Conservation (phyloP, 2,888 invertebrate species). For the Electrophaes corylata region DNA sequence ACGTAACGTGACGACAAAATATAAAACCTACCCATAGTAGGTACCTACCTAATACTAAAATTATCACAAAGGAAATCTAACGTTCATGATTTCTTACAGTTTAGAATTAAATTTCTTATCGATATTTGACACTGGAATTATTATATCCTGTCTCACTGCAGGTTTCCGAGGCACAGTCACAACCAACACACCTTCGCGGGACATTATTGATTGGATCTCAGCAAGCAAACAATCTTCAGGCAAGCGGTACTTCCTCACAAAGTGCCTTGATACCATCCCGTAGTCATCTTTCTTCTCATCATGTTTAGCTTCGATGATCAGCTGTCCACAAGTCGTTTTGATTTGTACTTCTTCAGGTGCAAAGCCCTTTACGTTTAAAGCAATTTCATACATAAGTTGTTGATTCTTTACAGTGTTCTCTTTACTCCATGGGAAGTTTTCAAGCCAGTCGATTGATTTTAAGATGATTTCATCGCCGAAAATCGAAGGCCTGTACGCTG, state of each 20-base stretch:
- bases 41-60: background rate
- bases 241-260: conserved; percentile 59
- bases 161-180: conserved; percentile 54
- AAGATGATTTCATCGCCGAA: conserved; percentile 67
- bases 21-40: background rate
- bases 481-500: conserved; percentile 46
- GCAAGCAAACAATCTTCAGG: conserved; percentile 60
- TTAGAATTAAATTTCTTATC: conserved; percentile 53
- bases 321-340: conserved; percentile 53
- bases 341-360: conserved; percentile 61
- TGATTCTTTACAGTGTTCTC: conserved; percentile 52
- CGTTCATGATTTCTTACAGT: conserved; percentile 34
- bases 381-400: conserved; percentile 61
- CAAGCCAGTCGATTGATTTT: conserved; percentile 70
- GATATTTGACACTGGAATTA: conserved; percentile 63
- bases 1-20: background rate
- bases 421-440: conserved; percentile 67
- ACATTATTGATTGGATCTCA: conserved; percentile 57
- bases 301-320: conserved; percentile 66
- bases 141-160: conserved; percentile 53
- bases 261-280: conserved; percentile 62
- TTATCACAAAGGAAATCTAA: background rate
- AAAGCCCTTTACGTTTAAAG: conserved; percentile 62
- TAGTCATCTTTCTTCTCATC: conserved; percentile 66
- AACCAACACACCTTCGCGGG: conserved; percentile 58